Conservation (phyloP, 2,797 vertebrate species). For the Vireo griseus region DNA sequence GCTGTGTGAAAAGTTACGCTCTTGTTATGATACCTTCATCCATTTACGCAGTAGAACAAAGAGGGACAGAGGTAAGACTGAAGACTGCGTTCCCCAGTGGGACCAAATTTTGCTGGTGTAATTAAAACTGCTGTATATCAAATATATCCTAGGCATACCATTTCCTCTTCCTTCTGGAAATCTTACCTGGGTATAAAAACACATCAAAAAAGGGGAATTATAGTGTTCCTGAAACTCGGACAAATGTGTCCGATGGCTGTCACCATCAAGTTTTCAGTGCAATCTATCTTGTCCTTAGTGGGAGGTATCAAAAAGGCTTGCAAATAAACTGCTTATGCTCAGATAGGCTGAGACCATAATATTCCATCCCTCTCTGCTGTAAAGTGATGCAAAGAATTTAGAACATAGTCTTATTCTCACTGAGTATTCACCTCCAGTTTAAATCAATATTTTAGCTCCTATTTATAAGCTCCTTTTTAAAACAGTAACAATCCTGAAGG, state of each 20-base stretch:
- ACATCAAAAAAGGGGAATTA: rapidly evolving
- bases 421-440: background rate
- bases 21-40: background rate
- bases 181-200: background rate
- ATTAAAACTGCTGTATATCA: background rate
- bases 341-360: background rate
- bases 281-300: background rate
- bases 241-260: background rate
- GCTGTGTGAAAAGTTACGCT: background rate
- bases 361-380: background rate
- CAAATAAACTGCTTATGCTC: background rate
- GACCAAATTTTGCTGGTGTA: background rate
- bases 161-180: background rate
- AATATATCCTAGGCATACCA: background rate
- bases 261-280: background rate
- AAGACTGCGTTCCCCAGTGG: background rate
- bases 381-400: background rate
- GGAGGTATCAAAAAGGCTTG: background rate
- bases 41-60: background rate
- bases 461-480: background rate
- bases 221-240: background rate
- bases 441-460: background rate
- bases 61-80: background rate
- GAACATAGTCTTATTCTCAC: background rate
- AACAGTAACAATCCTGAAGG: background rate